Evolutionary conservation across 2,113 vertebrate genomes (phyloP), one percentile per base, ranked within the genome.

Genomic region (Chamaetylas fuelleborni): DNA sequence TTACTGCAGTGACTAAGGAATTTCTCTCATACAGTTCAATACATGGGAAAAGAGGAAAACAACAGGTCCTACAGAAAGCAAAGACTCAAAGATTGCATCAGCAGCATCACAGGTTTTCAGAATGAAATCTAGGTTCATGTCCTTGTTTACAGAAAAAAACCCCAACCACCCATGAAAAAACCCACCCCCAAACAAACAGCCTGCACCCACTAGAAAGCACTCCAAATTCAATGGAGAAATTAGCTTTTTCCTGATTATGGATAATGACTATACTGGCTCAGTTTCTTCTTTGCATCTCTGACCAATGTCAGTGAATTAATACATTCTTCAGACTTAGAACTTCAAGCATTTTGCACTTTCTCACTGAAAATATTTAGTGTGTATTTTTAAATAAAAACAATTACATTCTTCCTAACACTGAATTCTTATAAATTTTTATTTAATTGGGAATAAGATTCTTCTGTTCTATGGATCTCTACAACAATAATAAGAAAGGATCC

Each of bases 131-230:
- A n/a, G 5, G 8, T 69, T 60, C 65, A 4, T 40, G 88, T 53
- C 25, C 7, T 25, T 43, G 3, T 19, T 69, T 51, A 28, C 14
- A 73, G 7, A 8, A 71, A 47, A 16, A 48, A 51, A 6, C 0
- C 6, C 16, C 23, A 42, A 16, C 5, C 38, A 45, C 3, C 3
- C 20, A 12, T 11, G 6, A 51, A 14, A 40, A 64, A n/a, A 6
- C 16, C 1, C 11, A 47, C 4, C 10, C 8, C 34, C 4, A 48
- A 69, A 24, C 2, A 2, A 14, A 3, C 28, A 50, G 1, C 14
- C 9, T 25, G 4, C 1, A 2, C 5, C 2, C 14, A 25, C 9
- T 43, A 71, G 34, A 81, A 54, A 67, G 4, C 5, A 16, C 33
- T 56, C 16, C 1, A 3, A 42, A 23, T 54, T 85, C 23, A 66